Evolutionary conservation across 2,113 vertebrate species (phyloP).

Genomic region (Limanda limanda): DNA sequence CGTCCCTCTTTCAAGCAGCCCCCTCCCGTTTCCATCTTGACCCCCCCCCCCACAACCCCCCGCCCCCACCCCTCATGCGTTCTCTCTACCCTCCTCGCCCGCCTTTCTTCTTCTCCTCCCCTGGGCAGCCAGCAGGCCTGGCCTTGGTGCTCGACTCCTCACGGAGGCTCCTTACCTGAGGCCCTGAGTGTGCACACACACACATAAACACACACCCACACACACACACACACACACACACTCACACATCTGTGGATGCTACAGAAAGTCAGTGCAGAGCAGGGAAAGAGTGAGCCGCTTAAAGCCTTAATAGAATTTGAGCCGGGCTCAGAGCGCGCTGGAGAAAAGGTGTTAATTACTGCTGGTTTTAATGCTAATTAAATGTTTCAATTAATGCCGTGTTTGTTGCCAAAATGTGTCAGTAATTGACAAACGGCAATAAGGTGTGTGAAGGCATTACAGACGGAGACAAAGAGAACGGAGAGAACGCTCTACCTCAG

Average conservation of each 20-base stretch:
- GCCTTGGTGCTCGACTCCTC: slow-evolving; percentile 90
- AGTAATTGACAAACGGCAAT: slow-evolving; percentile 81
- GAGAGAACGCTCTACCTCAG: slow-evolving; percentile 53
- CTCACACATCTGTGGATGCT: slow-evolving; percentile 56
- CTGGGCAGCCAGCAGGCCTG: slow-evolving; percentile 86
- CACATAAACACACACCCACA: slow-evolving; percentile 32
- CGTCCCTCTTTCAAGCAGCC: slow-evolving; percentile 55
- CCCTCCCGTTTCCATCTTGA: slow-evolving; percentile 60
- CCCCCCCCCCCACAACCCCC: slow-evolving; percentile 57
- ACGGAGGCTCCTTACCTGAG: slow-evolving; percentile 89
- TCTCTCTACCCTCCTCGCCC: slow-evolving; percentile 75
- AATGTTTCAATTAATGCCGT: slow-evolving; percentile 87
- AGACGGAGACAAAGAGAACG: slow-evolving; percentile 68
- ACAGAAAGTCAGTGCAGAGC: slow-evolving; percentile 64
- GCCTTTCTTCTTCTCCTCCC: slow-evolving; percentile 83
- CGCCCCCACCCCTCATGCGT: slow-evolving; percentile 52
- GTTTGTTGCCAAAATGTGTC: slow-evolving; percentile 85
- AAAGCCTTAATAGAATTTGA: slow-evolving; percentile 84
- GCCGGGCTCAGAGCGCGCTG: slow-evolving; percentile 74
- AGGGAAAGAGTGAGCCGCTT: slow-evolving; percentile 71
- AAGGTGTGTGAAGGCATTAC: slow-evolving; percentile 77
- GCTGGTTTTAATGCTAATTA: slow-evolving; percentile 90
- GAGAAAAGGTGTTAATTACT: slow-evolving; percentile 92
- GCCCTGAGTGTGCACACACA: slow-evolving; percentile 76
- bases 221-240: slow-evolving; percentile 37